Evolutionary conservation across 2,113 vertebrate genomes (phyloP).

Genomic region (Aix galericulata): DNA sequence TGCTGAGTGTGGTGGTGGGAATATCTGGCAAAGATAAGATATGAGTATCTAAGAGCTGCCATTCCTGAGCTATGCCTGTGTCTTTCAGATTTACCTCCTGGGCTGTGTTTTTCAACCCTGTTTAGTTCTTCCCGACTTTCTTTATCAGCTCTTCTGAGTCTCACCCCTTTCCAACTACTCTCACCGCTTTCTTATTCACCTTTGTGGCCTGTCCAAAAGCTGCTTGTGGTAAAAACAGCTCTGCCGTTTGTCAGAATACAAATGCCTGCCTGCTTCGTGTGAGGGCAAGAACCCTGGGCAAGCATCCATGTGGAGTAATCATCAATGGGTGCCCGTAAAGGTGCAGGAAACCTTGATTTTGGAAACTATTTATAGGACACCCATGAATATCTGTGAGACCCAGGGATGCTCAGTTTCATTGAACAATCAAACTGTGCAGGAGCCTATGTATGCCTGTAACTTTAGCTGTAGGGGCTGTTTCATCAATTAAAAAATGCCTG

Average conservation of each 20-base stretch:
- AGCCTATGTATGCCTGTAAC: not conserved
- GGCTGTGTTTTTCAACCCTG: not conserved
- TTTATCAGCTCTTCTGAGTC: not conserved
- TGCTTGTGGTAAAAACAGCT: not conserved
- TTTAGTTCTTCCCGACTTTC: not conserved
- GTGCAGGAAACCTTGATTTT: not conserved
- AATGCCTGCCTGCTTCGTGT: not conserved
- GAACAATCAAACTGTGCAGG: not conserved
- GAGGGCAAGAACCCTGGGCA: not conserved
- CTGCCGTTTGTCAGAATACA: not conserved
- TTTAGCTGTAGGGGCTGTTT: not conserved
- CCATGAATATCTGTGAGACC: not conserved
- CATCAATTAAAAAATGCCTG: not conserved
- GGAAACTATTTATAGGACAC: not conserved
- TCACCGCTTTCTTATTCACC: rapidly evolving
- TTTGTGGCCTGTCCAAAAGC: not conserved
- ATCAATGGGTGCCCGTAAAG: not conserved
- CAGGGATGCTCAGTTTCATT: not conserved
- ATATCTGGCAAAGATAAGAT: not conserved
- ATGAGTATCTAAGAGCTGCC: not conserved
- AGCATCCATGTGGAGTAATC: not conserved
- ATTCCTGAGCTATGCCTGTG: rapidly evolving
- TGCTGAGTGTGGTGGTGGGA: not conserved
- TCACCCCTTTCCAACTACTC: not conserved
- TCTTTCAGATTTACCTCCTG: not conserved